phyloP scores from a whole-genome alignment of 2,797 vertebrate genomes.

The Limosa lapponica region DNA sequence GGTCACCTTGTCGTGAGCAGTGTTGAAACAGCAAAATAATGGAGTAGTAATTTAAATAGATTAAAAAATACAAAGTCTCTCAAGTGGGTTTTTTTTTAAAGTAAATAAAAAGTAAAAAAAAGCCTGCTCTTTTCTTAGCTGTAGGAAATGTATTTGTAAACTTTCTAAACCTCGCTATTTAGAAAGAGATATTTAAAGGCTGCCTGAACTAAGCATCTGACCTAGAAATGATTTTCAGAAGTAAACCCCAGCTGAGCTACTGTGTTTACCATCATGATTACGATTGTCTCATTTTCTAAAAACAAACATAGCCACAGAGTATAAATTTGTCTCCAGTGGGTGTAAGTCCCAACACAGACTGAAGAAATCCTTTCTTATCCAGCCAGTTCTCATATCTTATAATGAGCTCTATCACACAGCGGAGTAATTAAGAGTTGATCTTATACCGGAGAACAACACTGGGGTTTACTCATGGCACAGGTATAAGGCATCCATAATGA shows the following conservation, averaged over 20 bases:
- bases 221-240: constrained; percentile 70
- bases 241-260: constrained; percentile 52
- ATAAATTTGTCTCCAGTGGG: constrained; percentile 32
- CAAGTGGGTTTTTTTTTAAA: neutral
- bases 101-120: neutral
- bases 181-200: constrained; percentile 5
- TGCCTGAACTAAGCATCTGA: constrained; percentile 51
- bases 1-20: neutral
- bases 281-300: constrained; percentile 45
- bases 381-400: constrained; percentile 45
- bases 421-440: constrained; percentile 53
- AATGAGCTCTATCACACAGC: constrained; percentile 51
- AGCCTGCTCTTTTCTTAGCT: neutral
- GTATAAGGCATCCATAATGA: constrained; percentile 29
- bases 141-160: neutral
- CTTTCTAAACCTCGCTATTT: neutral
- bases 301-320: constrained; percentile 48
- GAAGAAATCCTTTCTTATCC: constrained; percentile 56
- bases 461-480: constrained; percentile 2
- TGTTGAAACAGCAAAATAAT: neutral
- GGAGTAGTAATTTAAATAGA: neutral
- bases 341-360: neutral
- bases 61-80: neutral
- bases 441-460: neutral
- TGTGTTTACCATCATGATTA: constrained; percentile 58